phyloP scores from a whole-genome alignment of 2,113 vertebrate genomes.

The Leptodactylus fuscus region DNA sequence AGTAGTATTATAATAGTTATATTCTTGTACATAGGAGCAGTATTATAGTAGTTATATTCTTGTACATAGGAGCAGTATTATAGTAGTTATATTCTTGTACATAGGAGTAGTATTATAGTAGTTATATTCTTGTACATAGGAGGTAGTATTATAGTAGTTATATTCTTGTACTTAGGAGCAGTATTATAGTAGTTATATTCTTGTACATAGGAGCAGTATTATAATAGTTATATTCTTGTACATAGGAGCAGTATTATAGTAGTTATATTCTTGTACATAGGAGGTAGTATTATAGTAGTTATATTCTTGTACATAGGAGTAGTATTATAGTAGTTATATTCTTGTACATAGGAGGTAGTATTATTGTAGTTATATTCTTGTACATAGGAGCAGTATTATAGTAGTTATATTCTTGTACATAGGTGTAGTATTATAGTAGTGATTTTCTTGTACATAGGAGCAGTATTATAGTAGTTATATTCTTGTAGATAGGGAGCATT shows the following conservation, averaged over 20 bases:
- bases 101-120: background rate
- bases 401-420: too few relatives aligned
- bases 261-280: too few relatives aligned
- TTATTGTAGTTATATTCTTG: slow-evolving; percentile 24
- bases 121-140: background rate
- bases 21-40: slow-evolving; percentile 7
- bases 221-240: slow-evolving; percentile 22
- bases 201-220: background rate
- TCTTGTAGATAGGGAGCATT: background rate
- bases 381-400: background rate
- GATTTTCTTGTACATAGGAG: too few relatives aligned
- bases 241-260: background rate
- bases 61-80: background rate
- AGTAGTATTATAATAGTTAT: slow-evolving; percentile 6
- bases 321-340: too few relatives aligned
- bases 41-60: slow-evolving; percentile 15
- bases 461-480: too few relatives aligned
- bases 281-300: too few relatives aligned
- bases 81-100: background rate
- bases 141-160: too few relatives aligned
- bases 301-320: too few relatives aligned
- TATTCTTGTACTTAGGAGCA: too few relatives aligned
- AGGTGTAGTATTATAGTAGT: too few relatives aligned
- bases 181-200: too few relatives aligned
- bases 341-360: background rate